These are phyloP conservation scores for Eupelmus urozonus DNA, from an alignment of 2,888 invertebrate genomes.

Conservation along the genomic window DNA sequence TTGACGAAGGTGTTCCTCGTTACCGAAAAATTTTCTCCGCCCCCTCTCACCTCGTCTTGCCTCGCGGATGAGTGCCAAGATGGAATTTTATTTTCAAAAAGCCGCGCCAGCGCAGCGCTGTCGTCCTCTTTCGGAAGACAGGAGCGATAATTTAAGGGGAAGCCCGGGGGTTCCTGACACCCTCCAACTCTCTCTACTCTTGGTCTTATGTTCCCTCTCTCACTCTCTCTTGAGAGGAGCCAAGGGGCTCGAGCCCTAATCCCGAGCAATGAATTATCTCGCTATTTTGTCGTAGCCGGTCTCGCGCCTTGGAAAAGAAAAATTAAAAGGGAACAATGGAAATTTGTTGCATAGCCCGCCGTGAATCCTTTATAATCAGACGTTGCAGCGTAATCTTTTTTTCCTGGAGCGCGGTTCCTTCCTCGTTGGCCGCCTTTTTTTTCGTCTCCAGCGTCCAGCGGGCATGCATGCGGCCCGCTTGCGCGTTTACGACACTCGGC, in stretches of 20 bases:
- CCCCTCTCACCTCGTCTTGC: neutral
- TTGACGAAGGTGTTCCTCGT: conserved; percentile 17
- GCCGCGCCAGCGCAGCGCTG: conserved; percentile 45
- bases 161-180: conserved; percentile 51
- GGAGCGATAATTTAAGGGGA: conserved; percentile 64
- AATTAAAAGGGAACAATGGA: conserved; percentile 45
- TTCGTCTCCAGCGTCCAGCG: neutral
- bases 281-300: conserved; percentile 62
- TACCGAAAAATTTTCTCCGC: conserved; percentile 23
- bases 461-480: too few species aligned
- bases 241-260: conserved; percentile 62
- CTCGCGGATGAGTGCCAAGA: conserved; percentile 15
- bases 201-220: neutral
- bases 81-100: conserved; percentile 61
- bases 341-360: conserved; percentile 45
- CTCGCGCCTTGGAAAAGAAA: conserved; percentile 21
- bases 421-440: neutral
- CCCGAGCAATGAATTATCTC: conserved; percentile 65
- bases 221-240: neutral
- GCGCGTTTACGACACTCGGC: conserved; percentile 40
- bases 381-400: conserved; percentile 33
- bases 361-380: conserved; percentile 52
- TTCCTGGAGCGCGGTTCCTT: neutral
- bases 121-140: conserved; percentile 54
- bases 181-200: neutral